Evolutionary conservation across 2,797 vertebrate species (phyloP).

Genomic region (Hemitrygon akajei): DNA sequence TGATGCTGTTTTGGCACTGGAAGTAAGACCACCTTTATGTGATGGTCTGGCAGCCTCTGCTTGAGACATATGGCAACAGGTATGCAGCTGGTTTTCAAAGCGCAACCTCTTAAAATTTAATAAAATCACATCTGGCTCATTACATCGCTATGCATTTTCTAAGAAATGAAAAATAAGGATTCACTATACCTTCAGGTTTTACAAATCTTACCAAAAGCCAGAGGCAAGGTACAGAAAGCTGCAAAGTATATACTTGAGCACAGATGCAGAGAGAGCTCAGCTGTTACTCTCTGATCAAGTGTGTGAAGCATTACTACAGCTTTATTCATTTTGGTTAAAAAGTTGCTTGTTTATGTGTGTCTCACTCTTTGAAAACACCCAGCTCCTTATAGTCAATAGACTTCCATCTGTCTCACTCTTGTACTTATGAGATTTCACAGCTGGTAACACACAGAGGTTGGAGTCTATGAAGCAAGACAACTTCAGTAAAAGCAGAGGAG

Average conservation of each 20-base stretch:
- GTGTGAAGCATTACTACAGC: background rate
- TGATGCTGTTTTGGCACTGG: background rate
- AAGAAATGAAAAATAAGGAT: constrained; percentile 7
- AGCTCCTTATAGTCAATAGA: constrained; percentile 32
- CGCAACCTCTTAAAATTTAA: background rate
- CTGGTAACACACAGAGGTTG: constrained; percentile 32
- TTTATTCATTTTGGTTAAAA: constrained; percentile 11
- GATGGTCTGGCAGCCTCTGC: too few relatives aligned
- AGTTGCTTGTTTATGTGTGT: constrained; percentile 13
- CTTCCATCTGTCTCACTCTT: constrained; percentile 35
- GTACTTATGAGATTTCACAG: constrained; percentile 32
- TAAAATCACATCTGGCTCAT: background rate
- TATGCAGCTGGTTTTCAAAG: background rate
- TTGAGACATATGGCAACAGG: background rate
- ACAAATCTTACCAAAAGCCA: background rate
- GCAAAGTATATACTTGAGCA: background rate
- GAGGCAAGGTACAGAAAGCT: background rate
- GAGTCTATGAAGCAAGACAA: constrained; percentile 23
- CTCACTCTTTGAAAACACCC: constrained; percentile 31
- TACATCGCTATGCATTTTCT: background rate
- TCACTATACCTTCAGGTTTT: constrained; percentile 9
- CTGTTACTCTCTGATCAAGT: background rate
- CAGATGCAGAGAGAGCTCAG: constrained; percentile 1
- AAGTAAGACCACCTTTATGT: background rate
- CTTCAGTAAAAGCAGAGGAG: background rate